Conservation (phyloP, 2,888 invertebrate species). For the Bellardia pandia region DNA sequence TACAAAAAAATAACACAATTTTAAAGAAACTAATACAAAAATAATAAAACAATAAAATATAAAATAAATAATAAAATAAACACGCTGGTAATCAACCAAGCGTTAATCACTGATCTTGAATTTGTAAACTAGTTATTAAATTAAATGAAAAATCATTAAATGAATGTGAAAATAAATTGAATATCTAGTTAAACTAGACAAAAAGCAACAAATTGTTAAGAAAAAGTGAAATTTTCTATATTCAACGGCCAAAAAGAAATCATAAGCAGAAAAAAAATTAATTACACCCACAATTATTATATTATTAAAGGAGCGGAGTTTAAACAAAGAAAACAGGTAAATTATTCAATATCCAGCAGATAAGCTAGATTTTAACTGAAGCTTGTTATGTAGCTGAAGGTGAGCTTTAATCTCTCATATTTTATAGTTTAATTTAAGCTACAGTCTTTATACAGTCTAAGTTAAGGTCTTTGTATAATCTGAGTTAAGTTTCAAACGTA, state of each 20-base stretch:
- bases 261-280: not conserved
- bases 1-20: not conserved
- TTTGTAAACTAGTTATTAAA: conserved; percentile 54
- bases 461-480: too few relatives aligned
- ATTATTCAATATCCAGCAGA: too few relatives aligned
- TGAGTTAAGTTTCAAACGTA: too few relatives aligned
- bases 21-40: conserved; percentile 6
- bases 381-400: too few relatives aligned
- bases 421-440: too few relatives aligned
- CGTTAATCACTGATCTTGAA: conserved; percentile 66
- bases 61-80: conserved; percentile 20
- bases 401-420: too few relatives aligned
- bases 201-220: conserved; percentile 7
- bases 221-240: conserved; percentile 47
- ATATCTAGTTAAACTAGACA: not conserved
- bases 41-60: not conserved
- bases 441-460: too few relatives aligned
- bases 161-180: conserved; percentile 52
- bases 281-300: not conserved
- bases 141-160: conserved; percentile 50
- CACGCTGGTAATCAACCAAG: conserved; percentile 56
- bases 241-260: not conserved
- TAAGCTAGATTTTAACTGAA: too few relatives aligned
- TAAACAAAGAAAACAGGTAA: too few relatives aligned
- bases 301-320: too few relatives aligned